phyloP scores from a whole-genome alignment of 1,140 invertebrate species.

The Littorina saxatilis region DNA sequence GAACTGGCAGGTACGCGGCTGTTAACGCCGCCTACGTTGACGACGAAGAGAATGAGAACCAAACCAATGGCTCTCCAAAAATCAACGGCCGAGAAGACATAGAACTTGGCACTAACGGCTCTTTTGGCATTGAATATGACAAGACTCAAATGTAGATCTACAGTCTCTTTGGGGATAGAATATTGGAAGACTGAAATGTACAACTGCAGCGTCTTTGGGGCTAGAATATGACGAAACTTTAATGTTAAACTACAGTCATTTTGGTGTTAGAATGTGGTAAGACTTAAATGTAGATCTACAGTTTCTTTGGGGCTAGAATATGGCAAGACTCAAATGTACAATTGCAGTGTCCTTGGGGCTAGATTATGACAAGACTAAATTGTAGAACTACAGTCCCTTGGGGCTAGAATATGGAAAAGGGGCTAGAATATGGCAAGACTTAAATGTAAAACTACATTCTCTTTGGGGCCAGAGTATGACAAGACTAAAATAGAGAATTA shows the following conservation, averaged over 20 bases:
- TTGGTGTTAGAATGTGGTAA: background rate
- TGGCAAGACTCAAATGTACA: background rate
- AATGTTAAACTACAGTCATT: background rate
- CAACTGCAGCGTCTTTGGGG: background rate
- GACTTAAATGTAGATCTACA: background rate
- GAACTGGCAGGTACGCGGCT: constrained; percentile 41
- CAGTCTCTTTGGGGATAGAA: background rate
- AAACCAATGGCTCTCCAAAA: background rate
- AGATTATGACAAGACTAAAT: no score
- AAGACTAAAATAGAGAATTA: no score
- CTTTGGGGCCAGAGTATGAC: no score
- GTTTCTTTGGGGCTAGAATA: background rate
- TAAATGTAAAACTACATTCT: background rate
- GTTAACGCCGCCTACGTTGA: constrained; percentile 6
- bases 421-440: background rate
- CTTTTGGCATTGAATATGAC: background rate
- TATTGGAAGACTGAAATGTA: background rate
- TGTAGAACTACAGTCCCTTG: background rate
- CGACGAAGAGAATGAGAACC: background rate
- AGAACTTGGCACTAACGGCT: background rate
- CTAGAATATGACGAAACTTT: no score
- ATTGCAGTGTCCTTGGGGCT: background rate
- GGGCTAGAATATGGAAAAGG: background rate
- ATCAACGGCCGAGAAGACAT: background rate
- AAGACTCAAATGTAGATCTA: background rate